Base-by-base conservation (phyloP, 2,113 vertebrate genomes). In the Nematolebias whitei region DNA sequence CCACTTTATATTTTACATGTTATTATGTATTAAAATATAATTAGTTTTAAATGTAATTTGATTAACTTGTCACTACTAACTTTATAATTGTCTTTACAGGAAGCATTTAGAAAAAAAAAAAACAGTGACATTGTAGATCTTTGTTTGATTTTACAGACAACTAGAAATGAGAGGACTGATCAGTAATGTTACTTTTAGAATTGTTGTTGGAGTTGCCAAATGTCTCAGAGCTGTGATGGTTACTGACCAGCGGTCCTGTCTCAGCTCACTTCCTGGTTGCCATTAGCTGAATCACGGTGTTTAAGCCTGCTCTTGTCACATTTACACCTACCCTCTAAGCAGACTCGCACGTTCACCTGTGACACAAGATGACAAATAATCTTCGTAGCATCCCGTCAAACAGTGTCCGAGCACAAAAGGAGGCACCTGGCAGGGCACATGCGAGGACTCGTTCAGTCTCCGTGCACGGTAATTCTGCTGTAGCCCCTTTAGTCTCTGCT, bases 391-490 rank as follows among this genome's bases (percentile, higher is more conserved):
- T 74, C 74, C 84, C 35, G 67, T 74, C 80, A 74, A 85, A 87
- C 68, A 78, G 72, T 71, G 81, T 72, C 66, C 61, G 60, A 60
- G 61, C 74, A 78, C 71, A 78, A 83, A 85, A 79, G 82, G 64
- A 48, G 69, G 76, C 76, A 78, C 85, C 79, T 84, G 44, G 82
- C 80, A 35, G 79, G 68, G 84, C 84, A 80, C 88, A 89, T 79
- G 83, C 73, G 35, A 67, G 62, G 72, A 78, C 77, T 87, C 87
- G 85, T 88, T 86, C 83, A 19, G 66, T 74, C 79, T 80, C 84
- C 83, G 63, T 80, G 74, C 82, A 84, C 83, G 79, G 85, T 91
- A 89, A 89, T 89, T 88, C 87, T 84, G 77, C 79, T 75, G 50
- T 16, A 78, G 73, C 82, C 78, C 83, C 77, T 79, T 85, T 82